Conservation (phyloP, 2,888 invertebrate species). For the Petrolisthes manimaculis region DNA sequence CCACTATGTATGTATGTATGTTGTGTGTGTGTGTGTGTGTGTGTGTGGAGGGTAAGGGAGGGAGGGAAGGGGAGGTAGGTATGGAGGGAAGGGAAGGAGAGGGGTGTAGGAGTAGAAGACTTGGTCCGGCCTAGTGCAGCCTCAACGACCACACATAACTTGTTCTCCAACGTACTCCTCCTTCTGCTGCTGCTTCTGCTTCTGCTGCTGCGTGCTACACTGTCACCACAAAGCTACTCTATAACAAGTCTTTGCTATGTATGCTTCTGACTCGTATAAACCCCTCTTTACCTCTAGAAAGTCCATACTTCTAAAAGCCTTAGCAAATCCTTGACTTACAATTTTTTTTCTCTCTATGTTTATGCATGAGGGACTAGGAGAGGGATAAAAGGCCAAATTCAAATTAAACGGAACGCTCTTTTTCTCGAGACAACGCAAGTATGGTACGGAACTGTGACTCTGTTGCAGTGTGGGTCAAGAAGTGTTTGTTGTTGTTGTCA, state of each 20-base stretch:
- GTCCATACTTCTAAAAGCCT: constrained; percentile 48
- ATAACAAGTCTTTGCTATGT: constrained; percentile 41
- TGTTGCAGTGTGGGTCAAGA: too few relatives aligned
- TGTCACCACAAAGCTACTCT: constrained; percentile 51
- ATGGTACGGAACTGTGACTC: too few relatives aligned
- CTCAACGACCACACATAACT: background rate
- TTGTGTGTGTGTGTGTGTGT: too few relatives aligned
- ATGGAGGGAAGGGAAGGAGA: background rate
- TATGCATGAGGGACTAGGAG: background rate
- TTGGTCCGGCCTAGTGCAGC: background rate
- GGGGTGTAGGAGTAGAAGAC: background rate
- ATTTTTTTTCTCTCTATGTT: constrained; percentile 32
- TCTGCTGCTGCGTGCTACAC: constrained; percentile 28
- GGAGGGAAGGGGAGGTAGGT: background rate
- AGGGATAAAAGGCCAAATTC: constrained; percentile 37
- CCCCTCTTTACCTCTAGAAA: constrained; percentile 33
- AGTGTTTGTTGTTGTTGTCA: too few relatives aligned
- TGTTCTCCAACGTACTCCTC: background rate
- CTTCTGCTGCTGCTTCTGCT: background rate
- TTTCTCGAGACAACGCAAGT: constrained; percentile 32
- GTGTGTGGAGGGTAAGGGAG: too few relatives aligned
- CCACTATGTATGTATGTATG: background rate
- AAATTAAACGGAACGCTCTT: constrained; percentile 22
- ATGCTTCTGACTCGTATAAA: constrained; percentile 41
- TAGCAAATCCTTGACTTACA: constrained; percentile 41